A percentile compares a stretch with the other conserved stretches of the same genome.
These are phyloP conservation scores for Drosophila rellima DNA, from an alignment of 2,888 invertebrate genomes.

Conservation along the genomic window DNA sequence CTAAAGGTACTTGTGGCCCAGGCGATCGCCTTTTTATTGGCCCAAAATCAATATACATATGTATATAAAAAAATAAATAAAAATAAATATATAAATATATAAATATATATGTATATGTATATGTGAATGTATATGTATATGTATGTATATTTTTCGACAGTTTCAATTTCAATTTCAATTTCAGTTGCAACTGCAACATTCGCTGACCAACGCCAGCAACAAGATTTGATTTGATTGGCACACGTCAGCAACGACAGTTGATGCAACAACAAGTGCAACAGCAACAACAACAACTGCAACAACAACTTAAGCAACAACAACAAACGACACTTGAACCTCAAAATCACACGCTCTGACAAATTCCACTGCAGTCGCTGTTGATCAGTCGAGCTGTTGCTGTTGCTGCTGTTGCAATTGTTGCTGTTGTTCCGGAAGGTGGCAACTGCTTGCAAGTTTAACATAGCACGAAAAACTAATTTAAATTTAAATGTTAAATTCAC, in stretches of 20 bases:
- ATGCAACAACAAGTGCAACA: conserved; percentile 22
- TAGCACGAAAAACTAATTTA: conserved; percentile 84
- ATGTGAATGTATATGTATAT: too few relatives aligned
- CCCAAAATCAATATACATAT: conserved; percentile 14
- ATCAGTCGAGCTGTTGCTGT: conserved; percentile 26
- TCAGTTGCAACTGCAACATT: conserved; percentile 18
- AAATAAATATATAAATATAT: too few relatives aligned
- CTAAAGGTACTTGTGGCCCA: conserved; percentile 13
- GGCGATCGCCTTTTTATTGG: conserved; percentile 42
- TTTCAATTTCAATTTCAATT: conserved; percentile 6
- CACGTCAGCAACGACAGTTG: conserved; percentile 36
- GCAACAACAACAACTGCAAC: conserved; percentile 7
- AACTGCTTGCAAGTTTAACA: conserved; percentile 52
- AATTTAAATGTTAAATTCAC: conserved; percentile 82
- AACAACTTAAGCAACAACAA: conserved; percentile 4
- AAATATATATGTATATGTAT: too few relatives aligned
- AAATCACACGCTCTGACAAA: conserved; percentile 65
- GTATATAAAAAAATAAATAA: not conserved
- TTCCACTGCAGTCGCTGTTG: conserved; percentile 43
- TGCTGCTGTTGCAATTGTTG: conserved; percentile 21
- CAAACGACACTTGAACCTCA: conserved; percentile 23
- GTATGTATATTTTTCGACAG: not conserved
- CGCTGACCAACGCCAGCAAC: conserved; percentile 5
- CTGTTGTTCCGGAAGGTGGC: conserved; percentile 51
- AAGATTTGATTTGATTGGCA: conserved; percentile 48